These are phyloP conservation scores for Holothuria glaberrima DNA, from an alignment of 35 echinoderm and acorn worm species.

Conservation along the genomic window DNA sequence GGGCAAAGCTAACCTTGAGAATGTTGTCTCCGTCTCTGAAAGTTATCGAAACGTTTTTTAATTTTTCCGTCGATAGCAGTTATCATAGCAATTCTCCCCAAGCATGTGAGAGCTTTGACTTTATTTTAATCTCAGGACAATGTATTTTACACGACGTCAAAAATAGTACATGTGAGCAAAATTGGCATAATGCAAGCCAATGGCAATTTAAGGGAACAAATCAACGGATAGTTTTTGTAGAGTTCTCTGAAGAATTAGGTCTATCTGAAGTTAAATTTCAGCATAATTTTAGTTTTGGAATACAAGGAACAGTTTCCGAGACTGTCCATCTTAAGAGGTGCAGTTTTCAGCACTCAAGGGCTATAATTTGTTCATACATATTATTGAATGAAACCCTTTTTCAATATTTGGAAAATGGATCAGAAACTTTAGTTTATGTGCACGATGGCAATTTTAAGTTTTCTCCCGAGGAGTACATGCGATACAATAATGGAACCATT, in stretches of 20 bases:
- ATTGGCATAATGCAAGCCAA: not conserved
- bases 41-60: too few relatives aligned
- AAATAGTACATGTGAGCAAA: not conserved
- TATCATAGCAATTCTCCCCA: too few relatives aligned
- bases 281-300: not conserved
- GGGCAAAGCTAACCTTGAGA: too few relatives aligned
- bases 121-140: too few relatives aligned
- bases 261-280: not conserved
- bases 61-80: too few relatives aligned
- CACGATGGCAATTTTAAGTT: not conserved
- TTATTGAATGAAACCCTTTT: slow-evolving; percentile 23
- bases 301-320: not conserved
- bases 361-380: slow-evolving; percentile 1
- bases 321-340: not conserved
- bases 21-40: too few relatives aligned
- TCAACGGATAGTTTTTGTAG: not conserved
- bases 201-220: not conserved
- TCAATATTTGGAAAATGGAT: not conserved
- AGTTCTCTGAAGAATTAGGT: not conserved
- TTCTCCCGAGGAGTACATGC: not conserved
- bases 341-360: not conserved
- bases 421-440: slow-evolving; percentile 1
- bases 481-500: slow-evolving; percentile 22
- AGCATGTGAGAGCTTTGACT: too few relatives aligned
- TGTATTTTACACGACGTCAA: too few relatives aligned